Evolutionary conservation across 2,888 invertebrate genomes (phyloP), one percentile per base, ranked within the genome.

Genomic region (Drosophila prostipennis): DNA sequence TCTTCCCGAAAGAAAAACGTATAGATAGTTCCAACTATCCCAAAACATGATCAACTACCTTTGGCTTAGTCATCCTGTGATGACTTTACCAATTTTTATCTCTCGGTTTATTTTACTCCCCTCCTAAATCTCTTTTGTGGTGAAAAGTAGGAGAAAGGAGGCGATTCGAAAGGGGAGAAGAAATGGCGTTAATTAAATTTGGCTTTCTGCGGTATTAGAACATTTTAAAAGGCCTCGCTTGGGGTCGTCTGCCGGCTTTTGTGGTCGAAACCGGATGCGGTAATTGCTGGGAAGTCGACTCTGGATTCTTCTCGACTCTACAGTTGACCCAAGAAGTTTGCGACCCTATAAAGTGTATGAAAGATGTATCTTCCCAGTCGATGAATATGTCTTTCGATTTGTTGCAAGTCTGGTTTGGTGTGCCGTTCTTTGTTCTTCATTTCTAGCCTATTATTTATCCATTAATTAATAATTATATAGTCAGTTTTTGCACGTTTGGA

Each of bases 141-240:
- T 39, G 39, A 54, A 40, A 55, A 54, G 3, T 8, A 39, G 7
- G 2, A 54, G 29, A 32, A 39, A 6, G n/a, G 16, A 26, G 11
- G 10, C 11, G 13, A n/a, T 2, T 7, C 8, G 11, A 14, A 13
- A 16, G 29, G 51, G 13, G 29, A 10, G 32, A 48, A 51, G 71
- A 55, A 53, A 55, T 72, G 69, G 74, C 79, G 80, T 82, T 82
- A 80, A 80, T 80, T 86, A 82, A 80, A 82, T 82, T 86, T 56
- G 71, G 79, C 82, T 73, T 81, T 76, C 37, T 48, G 46, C 34
- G 19, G 63, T 29, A 48, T 63, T 63, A 63, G 63, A 63, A 63
- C 39, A 36, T 37, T 54, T 36, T 19, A 51, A 32, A 39, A 32
- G 37, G 39, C 39, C 39, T 16, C 51, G 14, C 23, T 14, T n/a